A percentile compares a stretch with the other conserved stretches of the same genome.
Conservation (phyloP, 2,797 vertebrate species). For the Pristis pectinata region DNA sequence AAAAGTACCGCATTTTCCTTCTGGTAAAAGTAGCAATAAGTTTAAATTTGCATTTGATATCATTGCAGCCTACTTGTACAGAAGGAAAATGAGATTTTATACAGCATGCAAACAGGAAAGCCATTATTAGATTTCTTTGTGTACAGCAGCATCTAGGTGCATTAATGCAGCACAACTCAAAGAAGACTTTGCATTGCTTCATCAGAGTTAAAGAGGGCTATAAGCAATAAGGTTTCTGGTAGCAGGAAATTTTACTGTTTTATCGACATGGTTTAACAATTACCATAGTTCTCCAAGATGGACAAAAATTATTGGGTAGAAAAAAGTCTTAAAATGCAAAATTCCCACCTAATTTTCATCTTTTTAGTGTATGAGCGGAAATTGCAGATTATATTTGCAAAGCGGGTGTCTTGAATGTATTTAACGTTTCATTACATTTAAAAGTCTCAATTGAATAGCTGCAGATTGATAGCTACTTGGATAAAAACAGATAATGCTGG, state of each 20-base stretch:
- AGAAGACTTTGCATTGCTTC: not conserved
- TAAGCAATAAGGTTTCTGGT: not conserved
- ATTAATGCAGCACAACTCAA: not conserved
- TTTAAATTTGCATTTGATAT: not conserved
- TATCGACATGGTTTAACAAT: not conserved
- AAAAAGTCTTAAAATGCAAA: not conserved
- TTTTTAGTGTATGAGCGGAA: not conserved
- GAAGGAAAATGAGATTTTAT: not conserved
- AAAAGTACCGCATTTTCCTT: not conserved
- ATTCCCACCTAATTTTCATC: not conserved
- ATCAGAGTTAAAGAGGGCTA: not conserved
- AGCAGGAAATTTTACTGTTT: not conserved
- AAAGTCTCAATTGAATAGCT: not conserved
- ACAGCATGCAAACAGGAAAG: not conserved
- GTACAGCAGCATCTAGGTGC: not conserved
- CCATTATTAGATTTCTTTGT: not conserved
- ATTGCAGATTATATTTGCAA: not conserved
- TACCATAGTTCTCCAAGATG: not conserved
- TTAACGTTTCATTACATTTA: constrained; percentile 25
- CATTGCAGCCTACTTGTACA: not conserved
- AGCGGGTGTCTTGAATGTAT: not conserved
- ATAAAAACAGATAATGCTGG: too few relatives aligned
- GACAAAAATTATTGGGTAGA: not conserved
- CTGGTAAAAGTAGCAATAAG: not conserved
- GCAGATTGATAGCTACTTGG: not conserved